Evolutionary conservation across 2,113 vertebrate species (phyloP).

Genomic region (Mionectes macconnelli): DNA sequence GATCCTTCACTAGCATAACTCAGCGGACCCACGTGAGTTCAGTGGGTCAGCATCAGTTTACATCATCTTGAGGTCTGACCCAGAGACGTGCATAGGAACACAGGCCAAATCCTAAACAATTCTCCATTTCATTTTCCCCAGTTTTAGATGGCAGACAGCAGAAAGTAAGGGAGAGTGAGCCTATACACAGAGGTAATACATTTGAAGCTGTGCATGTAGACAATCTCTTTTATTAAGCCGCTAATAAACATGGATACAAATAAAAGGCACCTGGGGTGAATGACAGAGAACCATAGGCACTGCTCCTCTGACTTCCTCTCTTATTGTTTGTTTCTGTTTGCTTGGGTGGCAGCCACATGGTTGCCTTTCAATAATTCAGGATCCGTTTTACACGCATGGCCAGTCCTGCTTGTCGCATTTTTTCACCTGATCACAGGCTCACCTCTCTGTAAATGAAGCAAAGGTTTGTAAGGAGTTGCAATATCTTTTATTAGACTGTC

Average conservation of each 20-base stretch:
- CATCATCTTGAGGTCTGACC: neutral
- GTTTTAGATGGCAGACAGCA: neutral
- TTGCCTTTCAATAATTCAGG: conserved; percentile 51
- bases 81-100: neutral
- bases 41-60: neutral
- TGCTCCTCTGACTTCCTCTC: neutral
- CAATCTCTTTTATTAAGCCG: neutral
- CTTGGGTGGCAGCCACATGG: neutral
- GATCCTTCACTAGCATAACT: neutral
- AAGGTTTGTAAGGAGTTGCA: neutral
- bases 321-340: neutral
- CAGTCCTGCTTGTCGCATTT: neutral
- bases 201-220: neutral
- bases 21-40: neutral
- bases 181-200: neutral
- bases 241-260: neutral
- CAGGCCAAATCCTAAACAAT: neutral
- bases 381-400: neutral
- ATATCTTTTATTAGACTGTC: neutral
- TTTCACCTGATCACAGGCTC: neutral
- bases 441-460: neutral
- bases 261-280: neutral
- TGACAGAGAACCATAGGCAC: accelerated
- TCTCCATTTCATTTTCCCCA: neutral
- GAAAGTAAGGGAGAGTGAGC: neutral